Evolutionary conservation across 2,797 vertebrate genomes (phyloP).

Genomic region (Babyrousa celebensis): DNA sequence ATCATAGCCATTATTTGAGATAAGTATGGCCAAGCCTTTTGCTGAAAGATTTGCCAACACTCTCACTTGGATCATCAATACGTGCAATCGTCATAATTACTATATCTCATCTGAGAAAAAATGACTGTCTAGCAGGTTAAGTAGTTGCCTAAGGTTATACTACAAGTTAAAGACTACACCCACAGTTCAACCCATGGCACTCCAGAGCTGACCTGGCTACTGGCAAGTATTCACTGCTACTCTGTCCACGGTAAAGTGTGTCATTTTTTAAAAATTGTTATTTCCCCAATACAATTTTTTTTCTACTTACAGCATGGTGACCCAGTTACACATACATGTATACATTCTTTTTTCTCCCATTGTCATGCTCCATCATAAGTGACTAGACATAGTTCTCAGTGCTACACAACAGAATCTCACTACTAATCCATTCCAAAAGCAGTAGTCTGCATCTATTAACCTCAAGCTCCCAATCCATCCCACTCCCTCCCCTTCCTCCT

Average conservation of each 20-base stretch:
- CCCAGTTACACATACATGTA: no score
- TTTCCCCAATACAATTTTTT: no score
- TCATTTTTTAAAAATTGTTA: no score
- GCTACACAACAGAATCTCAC: no score
- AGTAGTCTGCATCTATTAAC: no score
- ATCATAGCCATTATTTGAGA: not conserved
- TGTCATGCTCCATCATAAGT: no score
- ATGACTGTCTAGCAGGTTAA: not conserved
- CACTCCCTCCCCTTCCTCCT: no score
- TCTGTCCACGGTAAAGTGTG: not conserved
- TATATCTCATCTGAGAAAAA: not conserved
- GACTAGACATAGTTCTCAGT: no score
- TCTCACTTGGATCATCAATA: not conserved
- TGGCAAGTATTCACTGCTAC: not conserved
- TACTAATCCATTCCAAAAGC: no score
- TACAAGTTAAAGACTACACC: not conserved
- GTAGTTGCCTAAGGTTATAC: not conserved
- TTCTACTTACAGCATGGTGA: no score
- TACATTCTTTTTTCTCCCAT: no score
- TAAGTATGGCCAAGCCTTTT: not conserved
- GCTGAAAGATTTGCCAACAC: not conserved
- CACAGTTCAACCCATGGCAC: not conserved
- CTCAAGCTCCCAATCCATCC: no score
- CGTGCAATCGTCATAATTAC: not conserved
- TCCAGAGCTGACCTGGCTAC: not conserved